Base-by-base conservation (phyloP, 2,888 invertebrate genomes). In the Microctonus brassicae region DNA sequence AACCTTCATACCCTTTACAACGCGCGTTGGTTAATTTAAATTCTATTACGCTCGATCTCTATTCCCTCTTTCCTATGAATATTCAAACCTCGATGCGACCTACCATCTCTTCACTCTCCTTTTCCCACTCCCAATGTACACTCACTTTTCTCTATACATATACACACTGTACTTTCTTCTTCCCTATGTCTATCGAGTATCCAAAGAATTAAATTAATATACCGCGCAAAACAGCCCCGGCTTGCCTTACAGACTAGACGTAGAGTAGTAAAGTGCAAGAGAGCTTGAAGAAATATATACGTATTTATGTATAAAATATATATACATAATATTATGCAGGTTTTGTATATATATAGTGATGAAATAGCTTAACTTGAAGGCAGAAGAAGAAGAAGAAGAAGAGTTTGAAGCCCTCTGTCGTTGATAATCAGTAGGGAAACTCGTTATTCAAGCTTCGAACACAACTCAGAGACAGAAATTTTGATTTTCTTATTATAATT, bases 181-280 rank as follows among this genome's bases (percentile, higher is more conserved):
- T 76, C 78, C 76, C 76, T 77, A 71, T 83, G 81, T 86, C 84
- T 85, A 87, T 87, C 86, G 84, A 83, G 81, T 86, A 87, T 87
- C 84, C 83, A 84, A 86, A 85, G 87, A 87, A 86, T 87, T 85
- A 85, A 86, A 87, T 87, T 87, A 87, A 86, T 87, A 87, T 84
- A 85, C 83, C 81, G 78, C 76, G 81, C 81, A 82, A 85, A 84
- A 83, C 82, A 84, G 82, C 77, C 72, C 76, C 70, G 71, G 70
- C 66, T 70, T 74, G 73, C 72, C 70, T 65, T 64, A 24, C 13
- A 34, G 53, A 61, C 61, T 62, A 70, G 57, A 70, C 65, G 33
- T 33, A 34, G 58, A 39, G 39, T 6, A 39, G 39, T 39, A 39
- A 39, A 39, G 39, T 39, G 39, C 39, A 39, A 39, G 39, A 39